Evolutionary conservation across 2,113 vertebrate genomes (phyloP).

Genomic region (Emydura subglobosa): DNA sequence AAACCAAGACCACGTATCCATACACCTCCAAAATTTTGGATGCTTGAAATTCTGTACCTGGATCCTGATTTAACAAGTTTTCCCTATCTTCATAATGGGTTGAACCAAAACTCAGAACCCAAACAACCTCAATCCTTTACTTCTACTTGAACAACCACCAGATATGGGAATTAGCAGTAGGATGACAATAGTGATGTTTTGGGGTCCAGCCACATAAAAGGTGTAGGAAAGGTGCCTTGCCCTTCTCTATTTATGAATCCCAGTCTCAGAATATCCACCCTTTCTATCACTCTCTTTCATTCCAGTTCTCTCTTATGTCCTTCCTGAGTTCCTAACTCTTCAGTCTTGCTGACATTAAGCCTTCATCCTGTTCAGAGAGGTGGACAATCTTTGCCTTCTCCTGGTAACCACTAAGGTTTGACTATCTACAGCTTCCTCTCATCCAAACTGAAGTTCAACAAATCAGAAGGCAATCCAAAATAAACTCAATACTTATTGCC

Average conservation of each 20-base stretch:
- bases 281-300: background rate
- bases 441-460: background rate
- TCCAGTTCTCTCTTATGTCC: conserved; percentile 4
- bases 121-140: background rate
- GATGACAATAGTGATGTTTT: background rate
- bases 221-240: background rate
- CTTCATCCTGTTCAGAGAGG: background rate
- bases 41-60: background rate
- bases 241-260: background rate
- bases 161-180: background rate
- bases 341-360: background rate
- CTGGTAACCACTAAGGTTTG: conserved; percentile 27
- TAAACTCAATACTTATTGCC: fast-evolving
- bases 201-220: background rate
- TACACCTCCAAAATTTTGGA: background rate
- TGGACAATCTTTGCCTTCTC: conserved; percentile 39
- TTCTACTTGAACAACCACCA: background rate
- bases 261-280: background rate
- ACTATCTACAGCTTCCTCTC: conserved; percentile 26
- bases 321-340: background rate
- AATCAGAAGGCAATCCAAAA: conserved; percentile 21
- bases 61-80: background rate
- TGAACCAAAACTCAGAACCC: background rate
- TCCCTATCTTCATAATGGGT: background rate
- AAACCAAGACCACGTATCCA: background rate